A percentile compares a stretch with the other conserved stretches of the same genome.
Evolutionary conservation across 2,113 vertebrate genomes (phyloP).

Genomic region (Gulo gulo): DNA sequence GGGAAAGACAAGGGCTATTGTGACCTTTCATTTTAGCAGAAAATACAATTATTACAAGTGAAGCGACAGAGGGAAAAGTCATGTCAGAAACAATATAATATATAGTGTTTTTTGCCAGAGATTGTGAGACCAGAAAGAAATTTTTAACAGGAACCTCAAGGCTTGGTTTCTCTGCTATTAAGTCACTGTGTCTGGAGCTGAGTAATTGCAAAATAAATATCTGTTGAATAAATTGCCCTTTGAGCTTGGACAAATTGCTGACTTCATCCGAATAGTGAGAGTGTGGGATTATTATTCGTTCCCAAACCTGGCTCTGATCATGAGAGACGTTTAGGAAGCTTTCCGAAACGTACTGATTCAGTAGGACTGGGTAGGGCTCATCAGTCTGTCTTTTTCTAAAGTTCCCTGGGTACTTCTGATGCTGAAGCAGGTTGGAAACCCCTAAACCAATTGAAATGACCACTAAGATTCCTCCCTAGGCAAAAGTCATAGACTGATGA

Average conservation of each 20-base stretch:
- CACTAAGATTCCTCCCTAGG: background rate
- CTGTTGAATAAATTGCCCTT: slow-evolving; percentile 46
- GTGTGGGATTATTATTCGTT: slow-evolving; percentile 17
- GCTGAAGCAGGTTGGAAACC: slow-evolving; percentile 21
- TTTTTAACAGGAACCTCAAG: slow-evolving; percentile 10
- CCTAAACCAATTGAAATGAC: background rate
- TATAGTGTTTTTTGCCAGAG: background rate
- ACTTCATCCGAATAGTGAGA: slow-evolving; percentile 59
- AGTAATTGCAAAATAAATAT: slow-evolving; percentile 57
- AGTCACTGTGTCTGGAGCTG: slow-evolving; percentile 34
- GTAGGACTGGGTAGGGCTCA: background rate
- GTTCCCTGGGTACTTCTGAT: slow-evolving; percentile 33
- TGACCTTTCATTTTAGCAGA: background rate
- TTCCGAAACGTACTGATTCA: background rate
- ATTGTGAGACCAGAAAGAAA: background rate
- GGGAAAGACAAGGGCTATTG: fast-evolving
- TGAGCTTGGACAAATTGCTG: slow-evolving; percentile 48
- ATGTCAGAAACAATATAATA: slow-evolving; percentile 15
- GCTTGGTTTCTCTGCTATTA: background rate
- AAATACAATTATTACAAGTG: background rate
- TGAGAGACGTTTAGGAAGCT: background rate
- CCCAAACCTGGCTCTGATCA: background rate
- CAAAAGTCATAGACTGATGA: background rate
- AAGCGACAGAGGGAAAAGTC: slow-evolving; percentile 16
- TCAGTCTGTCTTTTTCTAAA: slow-evolving; percentile 41